Conservation (phyloP, 2,888 invertebrate species). For the Uloborus plumipes region DNA sequence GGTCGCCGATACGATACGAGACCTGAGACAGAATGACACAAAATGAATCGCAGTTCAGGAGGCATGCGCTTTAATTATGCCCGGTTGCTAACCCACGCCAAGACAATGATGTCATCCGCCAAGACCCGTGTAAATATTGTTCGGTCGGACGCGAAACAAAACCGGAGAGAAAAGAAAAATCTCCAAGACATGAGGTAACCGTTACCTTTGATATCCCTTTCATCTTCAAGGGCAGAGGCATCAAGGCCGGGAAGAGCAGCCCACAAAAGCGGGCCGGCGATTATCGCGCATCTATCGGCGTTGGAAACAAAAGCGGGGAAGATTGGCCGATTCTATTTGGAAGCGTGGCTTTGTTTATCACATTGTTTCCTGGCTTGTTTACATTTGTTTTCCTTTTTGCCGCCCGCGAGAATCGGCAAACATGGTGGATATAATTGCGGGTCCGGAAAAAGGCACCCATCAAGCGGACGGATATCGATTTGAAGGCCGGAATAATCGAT, state of each 20-base stretch:
- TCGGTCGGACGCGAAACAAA: neutral
- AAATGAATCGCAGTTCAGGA: neutral
- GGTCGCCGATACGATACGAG: neutral
- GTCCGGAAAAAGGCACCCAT: too few species aligned
- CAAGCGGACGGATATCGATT: too few species aligned
- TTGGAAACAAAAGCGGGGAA: conserved; percentile 28
- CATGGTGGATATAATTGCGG: too few species aligned
- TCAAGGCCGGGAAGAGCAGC: conserved; percentile 33
- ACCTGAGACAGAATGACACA: neutral
- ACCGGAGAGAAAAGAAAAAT: neutral
- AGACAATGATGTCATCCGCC: conserved; percentile 5
- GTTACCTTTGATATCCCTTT: conserved; percentile 30
- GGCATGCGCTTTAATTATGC: conserved; percentile 4
- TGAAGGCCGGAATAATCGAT: too few species aligned
- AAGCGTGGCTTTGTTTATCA: neutral
- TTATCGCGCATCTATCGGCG: conserved; percentile 29
- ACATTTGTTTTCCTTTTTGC: too few species aligned
- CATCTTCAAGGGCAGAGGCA: conserved; percentile 40
- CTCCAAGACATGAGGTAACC: conserved; percentile 31
- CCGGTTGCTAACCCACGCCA: conserved; percentile 7
- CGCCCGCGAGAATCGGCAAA: too few species aligned
- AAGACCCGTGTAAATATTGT: neutral
- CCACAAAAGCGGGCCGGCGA: conserved; percentile 4
- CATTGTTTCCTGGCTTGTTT: too few species aligned
- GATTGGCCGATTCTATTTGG: neutral